Conservation (phyloP, 2,797 vertebrate genomes). For the Chromobotia macracanthus region DNA sequence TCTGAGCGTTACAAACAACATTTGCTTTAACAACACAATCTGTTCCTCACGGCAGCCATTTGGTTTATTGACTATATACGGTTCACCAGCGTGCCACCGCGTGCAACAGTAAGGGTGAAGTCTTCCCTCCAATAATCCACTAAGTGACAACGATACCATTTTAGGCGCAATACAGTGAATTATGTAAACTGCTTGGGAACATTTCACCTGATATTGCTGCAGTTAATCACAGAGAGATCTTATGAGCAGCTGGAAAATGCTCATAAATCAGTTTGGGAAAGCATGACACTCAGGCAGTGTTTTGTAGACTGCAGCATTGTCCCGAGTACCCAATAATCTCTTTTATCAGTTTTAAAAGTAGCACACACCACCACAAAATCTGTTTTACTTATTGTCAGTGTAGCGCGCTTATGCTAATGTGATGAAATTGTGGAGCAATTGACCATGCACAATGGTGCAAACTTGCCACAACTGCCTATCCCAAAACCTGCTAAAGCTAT, state of each 20-base stretch:
- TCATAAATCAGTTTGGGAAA: slow-evolving; percentile 69
- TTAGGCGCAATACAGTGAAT: slow-evolving; percentile 72
- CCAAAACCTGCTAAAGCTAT: slow-evolving; percentile 7
- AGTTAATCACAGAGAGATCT: slow-evolving; percentile 75
- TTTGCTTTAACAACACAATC: slow-evolving; percentile 80
- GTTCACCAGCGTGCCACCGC: slow-evolving; percentile 63
- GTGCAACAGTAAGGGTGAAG: slow-evolving; percentile 65
- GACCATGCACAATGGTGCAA: slow-evolving; percentile 24
- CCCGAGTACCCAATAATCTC: slow-evolving; percentile 52
- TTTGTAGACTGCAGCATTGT: slow-evolving; percentile 48
- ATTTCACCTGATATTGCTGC: slow-evolving; percentile 74
- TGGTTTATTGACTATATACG: slow-evolving; percentile 78
- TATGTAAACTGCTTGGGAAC: slow-evolving; percentile 73
- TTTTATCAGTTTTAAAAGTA: slow-evolving; percentile 49
- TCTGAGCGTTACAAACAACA: slow-evolving; percentile 74
- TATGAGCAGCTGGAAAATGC: slow-evolving; percentile 67
- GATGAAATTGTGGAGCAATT: slow-evolving; percentile 49
- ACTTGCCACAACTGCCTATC: background rate
- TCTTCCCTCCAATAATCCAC: slow-evolving; percentile 72
- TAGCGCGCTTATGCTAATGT: slow-evolving; percentile 46
- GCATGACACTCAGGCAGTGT: slow-evolving; percentile 33
- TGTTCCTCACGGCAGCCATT: slow-evolving; percentile 77
- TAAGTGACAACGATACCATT: slow-evolving; percentile 70
- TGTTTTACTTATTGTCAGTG: slow-evolving; percentile 52
- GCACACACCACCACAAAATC: slow-evolving; percentile 47